Percentiles rank a stretch among this genome's conserved stretches.
Evolutionary conservation across 2,113 vertebrate species (phyloP).

Genomic region (Mustelus asterias): DNA sequence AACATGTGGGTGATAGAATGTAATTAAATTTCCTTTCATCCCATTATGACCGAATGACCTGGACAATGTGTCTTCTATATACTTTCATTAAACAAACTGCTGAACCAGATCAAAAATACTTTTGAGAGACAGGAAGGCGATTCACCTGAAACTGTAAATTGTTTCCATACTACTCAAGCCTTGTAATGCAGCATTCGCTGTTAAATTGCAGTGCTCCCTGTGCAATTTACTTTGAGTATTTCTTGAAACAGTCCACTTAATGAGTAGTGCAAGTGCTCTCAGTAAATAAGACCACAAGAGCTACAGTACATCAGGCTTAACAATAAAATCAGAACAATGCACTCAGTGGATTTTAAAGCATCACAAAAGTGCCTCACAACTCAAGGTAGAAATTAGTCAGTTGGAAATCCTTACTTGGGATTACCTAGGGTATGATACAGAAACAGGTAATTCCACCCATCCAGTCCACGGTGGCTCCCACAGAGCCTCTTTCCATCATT

Average conservation of each 20-base stretch:
- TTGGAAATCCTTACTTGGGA: not conserved
- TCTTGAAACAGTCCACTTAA: not conserved
- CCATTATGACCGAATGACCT: not conserved
- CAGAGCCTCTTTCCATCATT: not conserved
- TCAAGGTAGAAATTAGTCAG: not conserved
- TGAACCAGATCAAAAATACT: constrained; percentile 4
- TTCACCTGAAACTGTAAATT: not conserved
- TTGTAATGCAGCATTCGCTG: not conserved
- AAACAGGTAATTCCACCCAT: too few species aligned
- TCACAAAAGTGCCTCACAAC: not conserved
- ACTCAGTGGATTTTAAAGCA: not conserved
- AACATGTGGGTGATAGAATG: not conserved
- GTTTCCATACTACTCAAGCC: not conserved
- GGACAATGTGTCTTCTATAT: too few species aligned
- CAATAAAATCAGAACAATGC: constrained; percentile 15
- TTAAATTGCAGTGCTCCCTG: not conserved
- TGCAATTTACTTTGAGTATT: not conserved
- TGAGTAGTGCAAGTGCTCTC: not conserved
- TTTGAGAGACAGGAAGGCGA: too few species aligned
- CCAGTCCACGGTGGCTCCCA: too few species aligned
- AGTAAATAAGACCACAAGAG: not conserved
- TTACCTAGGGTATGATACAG: too few species aligned
- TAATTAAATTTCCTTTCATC: not conserved
- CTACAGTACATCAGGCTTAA: not conserved
- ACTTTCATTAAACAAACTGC: not conserved